Evolutionary conservation across 2,888 invertebrate species (phyloP).

Genomic region (Vesta saturnalis): DNA sequence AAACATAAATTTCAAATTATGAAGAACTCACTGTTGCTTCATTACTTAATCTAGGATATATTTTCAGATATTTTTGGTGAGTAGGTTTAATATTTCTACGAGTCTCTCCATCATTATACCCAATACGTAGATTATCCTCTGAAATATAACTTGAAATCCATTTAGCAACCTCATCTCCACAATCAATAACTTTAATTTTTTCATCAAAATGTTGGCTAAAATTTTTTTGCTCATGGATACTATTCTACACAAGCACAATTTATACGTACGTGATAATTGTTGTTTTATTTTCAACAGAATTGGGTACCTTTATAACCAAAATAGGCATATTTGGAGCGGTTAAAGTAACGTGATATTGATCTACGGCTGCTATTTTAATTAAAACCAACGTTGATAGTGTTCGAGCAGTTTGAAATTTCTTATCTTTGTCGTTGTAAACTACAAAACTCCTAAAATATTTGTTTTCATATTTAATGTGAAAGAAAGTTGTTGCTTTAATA

Average conservation of each 20-base stretch:
- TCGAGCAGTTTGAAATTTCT: conserved; percentile 60
- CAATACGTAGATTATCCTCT: background rate
- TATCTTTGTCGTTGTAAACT: conserved; percentile 59
- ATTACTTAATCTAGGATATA: background rate
- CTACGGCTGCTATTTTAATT: conserved; percentile 59
- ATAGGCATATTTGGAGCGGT: conserved; percentile 56
- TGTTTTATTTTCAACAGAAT: background rate
- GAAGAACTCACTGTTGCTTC: background rate
- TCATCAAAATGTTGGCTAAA: background rate
- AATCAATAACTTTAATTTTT: background rate
- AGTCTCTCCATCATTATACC: background rate
- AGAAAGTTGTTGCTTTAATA: background rate
- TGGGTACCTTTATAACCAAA: background rate
- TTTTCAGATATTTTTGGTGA: background rate
- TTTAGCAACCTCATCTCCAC: conserved; percentile 12
- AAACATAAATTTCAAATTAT: background rate
- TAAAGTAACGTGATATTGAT: conserved; percentile 58
- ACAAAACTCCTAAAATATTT: conserved; percentile 39
- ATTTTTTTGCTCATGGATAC: background rate
- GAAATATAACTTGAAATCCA: background rate
- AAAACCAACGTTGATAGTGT: conserved; percentile 63
- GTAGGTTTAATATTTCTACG: background rate
- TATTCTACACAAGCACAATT: too few species aligned
- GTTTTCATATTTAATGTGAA: too few species aligned
- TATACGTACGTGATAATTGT: background rate